These are phyloP conservation scores for Caenorhabditis latens DNA, from an alignment of 1,140 invertebrate genomes.

Conservation along the genomic window DNA sequence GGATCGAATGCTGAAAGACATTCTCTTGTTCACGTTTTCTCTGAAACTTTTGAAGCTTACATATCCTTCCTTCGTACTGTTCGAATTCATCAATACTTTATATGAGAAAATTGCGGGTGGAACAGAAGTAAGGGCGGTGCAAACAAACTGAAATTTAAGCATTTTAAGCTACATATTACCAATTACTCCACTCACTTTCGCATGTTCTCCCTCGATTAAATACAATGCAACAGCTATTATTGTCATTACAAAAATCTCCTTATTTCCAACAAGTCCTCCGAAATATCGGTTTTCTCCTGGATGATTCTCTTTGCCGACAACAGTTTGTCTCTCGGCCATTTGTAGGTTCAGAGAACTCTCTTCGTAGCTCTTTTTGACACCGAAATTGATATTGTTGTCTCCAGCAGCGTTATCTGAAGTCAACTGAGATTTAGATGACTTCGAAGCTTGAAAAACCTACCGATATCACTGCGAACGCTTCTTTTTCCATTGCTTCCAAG, in stretches of 20 bases:
- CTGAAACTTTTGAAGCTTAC: background rate
- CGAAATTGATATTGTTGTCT: background rate
- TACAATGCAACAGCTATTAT: background rate
- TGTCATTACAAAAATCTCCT: slow-evolving; percentile 42
- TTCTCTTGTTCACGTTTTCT: background rate
- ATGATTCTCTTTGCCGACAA: background rate
- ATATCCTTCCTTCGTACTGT: slow-evolving; percentile 42
- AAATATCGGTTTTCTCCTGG: slow-evolving; percentile 2
- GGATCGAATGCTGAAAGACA: slow-evolving; percentile 2
- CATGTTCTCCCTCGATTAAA: slow-evolving; percentile 41
- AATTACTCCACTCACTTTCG: background rate
- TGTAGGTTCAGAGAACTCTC: slow-evolving; percentile 3
- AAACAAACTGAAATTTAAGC: background rate
- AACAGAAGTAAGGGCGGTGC: slow-evolving; percentile 15
- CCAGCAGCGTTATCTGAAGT: slow-evolving; percentile 35
- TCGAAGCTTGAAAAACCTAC: background rate
- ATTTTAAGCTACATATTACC: background rate
- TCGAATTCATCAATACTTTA: slow-evolving; percentile 33
- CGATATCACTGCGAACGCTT: slow-evolving; percentile 18
- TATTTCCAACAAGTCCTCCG: slow-evolving; percentile 31
- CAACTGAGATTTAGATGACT: background rate
- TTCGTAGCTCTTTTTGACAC: background rate
- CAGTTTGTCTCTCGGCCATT: slow-evolving; percentile 37
- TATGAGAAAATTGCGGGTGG: slow-evolving; percentile 45
- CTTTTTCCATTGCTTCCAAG: slow-evolving; percentile 46